Base-by-base conservation (phyloP, 2,797 vertebrate genomes). In the Alouatta caraya region DNA sequence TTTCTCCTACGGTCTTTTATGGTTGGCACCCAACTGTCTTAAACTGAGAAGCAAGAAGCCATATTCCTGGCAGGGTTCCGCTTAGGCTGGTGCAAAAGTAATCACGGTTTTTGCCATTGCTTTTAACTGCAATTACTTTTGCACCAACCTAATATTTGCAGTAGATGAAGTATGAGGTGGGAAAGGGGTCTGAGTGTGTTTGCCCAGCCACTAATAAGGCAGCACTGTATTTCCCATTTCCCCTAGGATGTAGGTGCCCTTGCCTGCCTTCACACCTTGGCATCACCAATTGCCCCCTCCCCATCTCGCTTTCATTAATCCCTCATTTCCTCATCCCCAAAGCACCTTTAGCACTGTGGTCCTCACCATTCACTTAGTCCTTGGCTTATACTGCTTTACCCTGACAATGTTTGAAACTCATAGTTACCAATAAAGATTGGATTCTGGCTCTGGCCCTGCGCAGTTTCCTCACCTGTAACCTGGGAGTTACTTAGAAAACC, bases 401-500 rank as follows among this genome's bases (percentile, higher is more conserved):
- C 24, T 84, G 37, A 30, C 59, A 42, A 57, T 19, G 30, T 59
- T 42, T 79, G 82, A 33, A 78, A 87, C 78, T 55, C 26, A 48
- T 33, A 87, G 46, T 28, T 46, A 55, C 46, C 2, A 17, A 8
- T 22, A 70, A 83, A 33, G 17, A 26, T 57, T 8, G 46, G 78
- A 59, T 9, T 72, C 67, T 44, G 24, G 0, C 8, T 88, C 42
- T 52, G 8, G 13, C 46, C 30, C 0, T 1, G 1, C 2, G 6
- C 52, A 14, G 17, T 57, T 59, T 67, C 17, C 14, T 90, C 3
- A 14, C 21, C 33, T 76, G 8, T 13, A 30, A 8, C 24, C 10
- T 28, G 14, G 11, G 24, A 42, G 2, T 19, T 9, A 28, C 57
- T 86, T 67, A 24, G 5, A 87, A 33, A 92, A 88, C 2, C 33